Evolutionary conservation across 2,888 invertebrate genomes (phyloP).

Genomic region (Lycophotia porphyrea): DNA sequence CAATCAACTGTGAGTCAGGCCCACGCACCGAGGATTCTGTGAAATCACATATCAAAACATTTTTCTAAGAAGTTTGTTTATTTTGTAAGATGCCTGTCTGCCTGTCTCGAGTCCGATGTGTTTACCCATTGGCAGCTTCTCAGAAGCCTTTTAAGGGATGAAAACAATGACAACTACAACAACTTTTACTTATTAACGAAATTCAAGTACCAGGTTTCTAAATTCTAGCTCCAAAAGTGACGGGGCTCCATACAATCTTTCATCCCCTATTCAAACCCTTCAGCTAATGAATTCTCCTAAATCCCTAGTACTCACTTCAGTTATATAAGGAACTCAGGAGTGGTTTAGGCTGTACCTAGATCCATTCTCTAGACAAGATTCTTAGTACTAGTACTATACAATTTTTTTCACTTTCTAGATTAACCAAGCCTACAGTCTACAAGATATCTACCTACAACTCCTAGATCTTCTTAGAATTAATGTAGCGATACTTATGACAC

Average conservation of each 20-base stretch:
- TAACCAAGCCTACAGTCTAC: background rate
- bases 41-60: background rate
- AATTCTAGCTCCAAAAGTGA: background rate
- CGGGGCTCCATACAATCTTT: background rate
- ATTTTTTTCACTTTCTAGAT: background rate
- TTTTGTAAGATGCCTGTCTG: background rate
- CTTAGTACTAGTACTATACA: no score
- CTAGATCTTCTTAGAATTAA: background rate
- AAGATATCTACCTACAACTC: background rate
- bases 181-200: background rate
- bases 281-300: background rate
- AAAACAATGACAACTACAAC: background rate
- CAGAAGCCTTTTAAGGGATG: background rate
- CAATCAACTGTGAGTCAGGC: background rate
- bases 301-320: background rate
- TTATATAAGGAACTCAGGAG: background rate
- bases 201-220: background rate
- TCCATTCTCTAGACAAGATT: background rate
- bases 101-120: background rate
- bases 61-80: background rate
- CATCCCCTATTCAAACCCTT: background rate
- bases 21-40: background rate
- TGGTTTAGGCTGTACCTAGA: background rate
- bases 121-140: background rate
- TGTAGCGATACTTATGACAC: constrained; percentile 18